Evolutionary conservation across 2,888 invertebrate genomes (phyloP).

Genomic region (Idaea straminata): DNA sequence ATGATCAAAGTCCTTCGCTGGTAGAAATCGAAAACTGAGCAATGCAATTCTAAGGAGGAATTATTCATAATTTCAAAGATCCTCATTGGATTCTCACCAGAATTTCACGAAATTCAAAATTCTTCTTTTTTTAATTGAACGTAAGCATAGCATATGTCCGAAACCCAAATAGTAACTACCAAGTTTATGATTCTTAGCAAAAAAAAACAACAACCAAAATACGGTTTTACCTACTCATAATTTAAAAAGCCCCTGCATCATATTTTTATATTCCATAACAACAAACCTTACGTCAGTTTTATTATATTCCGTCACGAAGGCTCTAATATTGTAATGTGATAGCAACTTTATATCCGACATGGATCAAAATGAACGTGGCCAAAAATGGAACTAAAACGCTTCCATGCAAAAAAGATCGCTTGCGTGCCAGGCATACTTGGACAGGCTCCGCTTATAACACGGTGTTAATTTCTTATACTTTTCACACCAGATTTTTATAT

Average conservation of each 20-base stretch:
- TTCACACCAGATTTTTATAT: no score
- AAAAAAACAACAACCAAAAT: background rate
- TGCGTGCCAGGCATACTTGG: no score
- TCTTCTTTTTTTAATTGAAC: no score
- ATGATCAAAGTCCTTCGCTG: no score
- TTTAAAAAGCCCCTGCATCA: background rate
- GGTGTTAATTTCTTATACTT: no score
- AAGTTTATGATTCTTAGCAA: background rate
- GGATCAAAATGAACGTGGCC: background rate
- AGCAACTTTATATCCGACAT: background rate
- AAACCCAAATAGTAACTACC: background rate
- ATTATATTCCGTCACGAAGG: background rate
- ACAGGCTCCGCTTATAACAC: no score
- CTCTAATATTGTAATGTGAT: background rate
- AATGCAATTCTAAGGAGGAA: no score
- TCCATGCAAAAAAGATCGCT: background rate
- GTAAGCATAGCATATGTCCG: no score
- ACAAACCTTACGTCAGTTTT: background rate
- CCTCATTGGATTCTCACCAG: no score
- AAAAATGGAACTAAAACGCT: background rate
- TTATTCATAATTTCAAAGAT: no score
- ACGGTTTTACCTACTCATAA: background rate
- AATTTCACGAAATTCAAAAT: no score
- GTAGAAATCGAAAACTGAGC: no score
- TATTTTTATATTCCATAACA: background rate